phyloP scores from a whole-genome alignment of 2,888 invertebrate species.

The Globia sparganii region DNA sequence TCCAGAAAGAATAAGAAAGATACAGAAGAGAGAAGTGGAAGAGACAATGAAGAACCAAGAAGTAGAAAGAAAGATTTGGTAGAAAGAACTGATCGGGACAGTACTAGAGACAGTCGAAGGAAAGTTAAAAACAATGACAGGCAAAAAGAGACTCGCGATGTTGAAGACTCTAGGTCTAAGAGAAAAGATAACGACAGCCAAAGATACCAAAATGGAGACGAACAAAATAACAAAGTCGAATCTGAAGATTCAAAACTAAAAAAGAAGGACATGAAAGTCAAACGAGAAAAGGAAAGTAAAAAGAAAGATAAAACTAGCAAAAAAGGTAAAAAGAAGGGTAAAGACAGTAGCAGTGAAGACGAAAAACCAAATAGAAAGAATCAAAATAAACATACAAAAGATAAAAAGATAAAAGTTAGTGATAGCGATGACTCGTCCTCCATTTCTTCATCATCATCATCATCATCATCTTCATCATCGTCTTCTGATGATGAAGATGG shows the following conservation, averaged over 20 bases:
- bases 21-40: constrained; percentile 48
- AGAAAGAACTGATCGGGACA: constrained; percentile 34
- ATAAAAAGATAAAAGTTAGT: constrained; percentile 30
- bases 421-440: constrained; percentile 40
- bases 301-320: constrained; percentile 67
- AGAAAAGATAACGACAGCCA: constrained; percentile 37
- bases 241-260: constrained; percentile 46
- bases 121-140: constrained; percentile 62
- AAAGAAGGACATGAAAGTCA: constrained; percentile 42
- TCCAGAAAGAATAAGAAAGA: constrained; percentile 55
- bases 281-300: constrained; percentile 34
- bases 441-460: constrained; percentile 41
- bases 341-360: constrained; percentile 37
- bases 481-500: constrained; percentile 43
- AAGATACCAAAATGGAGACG: constrained; percentile 37
- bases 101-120: constrained; percentile 49
- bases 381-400: constrained; percentile 29
- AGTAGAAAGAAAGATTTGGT: constrained; percentile 45
- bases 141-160: constrained; percentile 42
- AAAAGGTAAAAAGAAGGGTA: constrained; percentile 46
- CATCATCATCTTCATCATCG: constrained; percentile 46
- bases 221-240: constrained; percentile 36
- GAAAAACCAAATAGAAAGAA: constrained; percentile 25
- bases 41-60: constrained; percentile 56
- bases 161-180: constrained; percentile 35